These are phyloP conservation scores for Menidia menidia DNA, from an alignment of 2,797 vertebrate genomes.

Conservation along the genomic window DNA sequence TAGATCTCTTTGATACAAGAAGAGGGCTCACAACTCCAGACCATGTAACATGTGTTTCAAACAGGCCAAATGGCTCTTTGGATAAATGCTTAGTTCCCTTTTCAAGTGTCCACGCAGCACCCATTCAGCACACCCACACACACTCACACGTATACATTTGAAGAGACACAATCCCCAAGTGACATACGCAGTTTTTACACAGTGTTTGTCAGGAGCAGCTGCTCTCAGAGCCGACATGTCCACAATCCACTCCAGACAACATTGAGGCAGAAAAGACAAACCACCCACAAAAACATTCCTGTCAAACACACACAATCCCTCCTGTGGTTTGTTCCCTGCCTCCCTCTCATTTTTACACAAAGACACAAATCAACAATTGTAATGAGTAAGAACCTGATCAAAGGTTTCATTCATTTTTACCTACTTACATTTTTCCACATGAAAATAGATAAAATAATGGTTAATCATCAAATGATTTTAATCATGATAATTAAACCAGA, in stretches of 20 bases:
- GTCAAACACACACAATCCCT: slow-evolving; percentile 77
- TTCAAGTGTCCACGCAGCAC: slow-evolving; percentile 43
- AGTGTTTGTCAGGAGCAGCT: slow-evolving; percentile 76
- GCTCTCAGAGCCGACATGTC: slow-evolving; percentile 67
- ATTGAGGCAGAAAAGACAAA: slow-evolving; percentile 54
- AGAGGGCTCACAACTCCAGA: slow-evolving; percentile 20
- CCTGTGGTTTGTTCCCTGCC: slow-evolving; percentile 28
- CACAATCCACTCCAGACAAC: slow-evolving; percentile 73
- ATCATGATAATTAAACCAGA: not conserved
- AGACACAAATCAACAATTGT: slow-evolving; percentile 15
- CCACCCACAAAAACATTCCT: slow-evolving; percentile 66
- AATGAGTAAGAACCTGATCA: slow-evolving; percentile 29
- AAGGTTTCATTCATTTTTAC: slow-evolving; percentile 6
- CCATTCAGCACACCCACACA: slow-evolving; percentile 34
- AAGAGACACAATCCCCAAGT: slow-evolving; percentile 42
- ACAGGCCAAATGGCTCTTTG: slow-evolving; percentile 39
- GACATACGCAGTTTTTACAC: slow-evolving; percentile 61
- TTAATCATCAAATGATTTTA: slow-evolving; percentile 2
- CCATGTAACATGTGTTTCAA: slow-evolving; percentile 34
- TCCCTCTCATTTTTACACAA: slow-evolving; percentile 21
- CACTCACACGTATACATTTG: slow-evolving; percentile 8
- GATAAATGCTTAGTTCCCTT: slow-evolving; percentile 40
- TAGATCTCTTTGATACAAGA: slow-evolving; percentile 20
- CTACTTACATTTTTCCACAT: slow-evolving; percentile 8
- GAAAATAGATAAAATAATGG: slow-evolving; percentile 23